These are phyloP conservation scores for Samia ricini DNA, from an alignment of 1,140 invertebrate genomes.

Conservation along the genomic window DNA sequence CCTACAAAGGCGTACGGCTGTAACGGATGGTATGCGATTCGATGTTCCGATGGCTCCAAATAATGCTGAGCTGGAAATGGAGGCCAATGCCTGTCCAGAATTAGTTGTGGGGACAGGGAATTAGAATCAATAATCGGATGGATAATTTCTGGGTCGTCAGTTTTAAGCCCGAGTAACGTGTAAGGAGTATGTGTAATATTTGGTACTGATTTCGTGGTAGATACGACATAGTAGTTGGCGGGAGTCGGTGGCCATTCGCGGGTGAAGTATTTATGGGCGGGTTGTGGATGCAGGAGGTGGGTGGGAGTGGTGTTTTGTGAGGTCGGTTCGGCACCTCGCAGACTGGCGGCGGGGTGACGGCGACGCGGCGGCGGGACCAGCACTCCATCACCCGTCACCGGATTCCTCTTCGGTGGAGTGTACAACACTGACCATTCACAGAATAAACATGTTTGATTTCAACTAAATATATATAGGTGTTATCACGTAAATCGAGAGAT, in stretches of 20 bases:
- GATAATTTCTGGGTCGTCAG: slow-evolving; percentile 51
- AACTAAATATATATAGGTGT: slow-evolving; percentile 27
- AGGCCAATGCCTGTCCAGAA: slow-evolving; percentile 62
- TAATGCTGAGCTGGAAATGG: slow-evolving; percentile 70
- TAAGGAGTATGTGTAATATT: slow-evolving; percentile 49
- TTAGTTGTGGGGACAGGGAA: slow-evolving; percentile 59
- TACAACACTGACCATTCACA: slow-evolving; percentile 69
- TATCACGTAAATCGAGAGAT: too few relatives aligned
- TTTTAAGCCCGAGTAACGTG: slow-evolving; percentile 54
- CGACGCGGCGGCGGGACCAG: slow-evolving; percentile 55
- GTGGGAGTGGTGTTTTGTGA: slow-evolving; percentile 24
- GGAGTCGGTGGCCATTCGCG: slow-evolving; percentile 53
- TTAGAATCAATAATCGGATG: slow-evolving; percentile 58
- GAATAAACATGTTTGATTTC: slow-evolving; percentile 69
- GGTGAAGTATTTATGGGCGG: slow-evolving; percentile 60
- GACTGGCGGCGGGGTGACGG: slow-evolving; percentile 62
- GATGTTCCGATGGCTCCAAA: slow-evolving; percentile 50
- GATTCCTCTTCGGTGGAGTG: slow-evolving; percentile 74
- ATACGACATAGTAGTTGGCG: slow-evolving; percentile 62
- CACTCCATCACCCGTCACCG: slow-evolving; percentile 75
- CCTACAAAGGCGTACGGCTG: slow-evolving; percentile 62
- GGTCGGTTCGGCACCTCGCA: slow-evolving; percentile 68
- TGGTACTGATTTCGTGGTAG: slow-evolving; percentile 44
- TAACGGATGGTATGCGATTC: slow-evolving; percentile 55
- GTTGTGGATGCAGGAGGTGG: slow-evolving; percentile 51